Conservation (phyloP, 1,140 invertebrate genomes). For the Drosophila burlai region DNA sequence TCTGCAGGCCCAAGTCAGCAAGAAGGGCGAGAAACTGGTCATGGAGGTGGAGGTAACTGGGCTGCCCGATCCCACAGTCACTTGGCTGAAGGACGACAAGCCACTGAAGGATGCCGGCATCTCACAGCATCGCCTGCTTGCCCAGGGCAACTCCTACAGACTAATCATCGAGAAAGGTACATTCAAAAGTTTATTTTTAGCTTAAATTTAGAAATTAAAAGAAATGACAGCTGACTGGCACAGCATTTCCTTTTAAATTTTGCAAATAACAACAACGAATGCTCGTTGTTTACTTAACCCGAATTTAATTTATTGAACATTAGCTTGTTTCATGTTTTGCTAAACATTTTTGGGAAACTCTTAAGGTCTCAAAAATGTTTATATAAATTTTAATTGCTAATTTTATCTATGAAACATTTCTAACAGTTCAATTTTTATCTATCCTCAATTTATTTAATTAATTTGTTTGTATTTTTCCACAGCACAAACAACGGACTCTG, state of each 20-base stretch:
- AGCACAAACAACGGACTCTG: slow-evolving; percentile 87
- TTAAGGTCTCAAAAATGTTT: slow-evolving; percentile 2
- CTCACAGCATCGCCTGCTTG: slow-evolving; percentile 86
- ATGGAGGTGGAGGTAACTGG: slow-evolving; percentile 93
- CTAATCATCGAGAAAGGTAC: slow-evolving; percentile 90
- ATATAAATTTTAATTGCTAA: slow-evolving; percentile 4
- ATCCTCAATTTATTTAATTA: neutral
- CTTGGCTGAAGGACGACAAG: slow-evolving; percentile 91
- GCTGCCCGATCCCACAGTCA: slow-evolving; percentile 90
- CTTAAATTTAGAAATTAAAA: neutral
- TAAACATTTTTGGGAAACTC: slow-evolving; percentile 5
- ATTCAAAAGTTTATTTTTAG: neutral
- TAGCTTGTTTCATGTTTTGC: neutral
- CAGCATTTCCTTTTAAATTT: slow-evolving; percentile 2
- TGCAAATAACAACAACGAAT: neutral
- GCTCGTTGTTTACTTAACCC: slow-evolving; percentile 21
- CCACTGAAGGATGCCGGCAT: slow-evolving; percentile 86
- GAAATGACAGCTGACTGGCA: slow-evolving; percentile 26
- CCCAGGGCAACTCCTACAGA: slow-evolving; percentile 89
- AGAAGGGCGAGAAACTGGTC: slow-evolving; percentile 90
- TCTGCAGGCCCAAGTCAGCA: slow-evolving; percentile 91
- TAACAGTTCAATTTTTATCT: neutral
- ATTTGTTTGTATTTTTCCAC: neutral
- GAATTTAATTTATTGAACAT: slow-evolving; percentile 7
- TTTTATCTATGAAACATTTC: neutral